These are phyloP conservation scores for Toxotes lorentzi DNA, from an alignment of 2,797 vertebrate genomes.

Conservation along the genomic window DNA sequence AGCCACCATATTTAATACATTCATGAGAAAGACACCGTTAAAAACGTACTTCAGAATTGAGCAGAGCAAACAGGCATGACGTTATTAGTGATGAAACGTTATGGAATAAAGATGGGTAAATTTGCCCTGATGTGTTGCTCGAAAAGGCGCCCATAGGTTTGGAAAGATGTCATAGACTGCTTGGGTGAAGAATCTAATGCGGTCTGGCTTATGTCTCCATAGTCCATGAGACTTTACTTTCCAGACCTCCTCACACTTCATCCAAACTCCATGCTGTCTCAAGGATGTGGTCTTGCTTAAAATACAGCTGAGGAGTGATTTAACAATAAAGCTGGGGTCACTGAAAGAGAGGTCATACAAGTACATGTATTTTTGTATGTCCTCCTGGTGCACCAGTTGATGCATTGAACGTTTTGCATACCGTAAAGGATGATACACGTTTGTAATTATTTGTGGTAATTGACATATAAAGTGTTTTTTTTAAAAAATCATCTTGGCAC, in stretches of 20 bases:
- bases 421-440: conserved; percentile 9
- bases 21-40: too few species aligned
- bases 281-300: conserved; percentile 20
- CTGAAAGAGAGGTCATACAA: conserved; percentile 10
- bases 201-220: conserved; percentile 1
- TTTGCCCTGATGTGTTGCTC: too few species aligned
- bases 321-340: conserved; percentile 3
- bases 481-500: conserved; percentile 55
- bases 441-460: conserved; percentile 45
- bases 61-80: too few species aligned
- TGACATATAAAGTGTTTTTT: conserved; percentile 31
- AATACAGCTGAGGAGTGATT: conserved; percentile 21
- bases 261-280: conserved; percentile 27
- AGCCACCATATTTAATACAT: too few species aligned
- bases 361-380: background rate
- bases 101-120: too few species aligned
- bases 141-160: background rate
- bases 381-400: background rate
- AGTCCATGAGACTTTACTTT: conserved; percentile 13
- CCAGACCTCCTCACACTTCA: conserved; percentile 15
- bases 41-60: too few species aligned
- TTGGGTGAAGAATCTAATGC: conserved; percentile 15
- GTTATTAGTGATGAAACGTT: too few species aligned
- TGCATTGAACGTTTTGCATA: conserved; percentile 14
- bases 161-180: conserved; percentile 13